phyloP scores from a whole-genome alignment of 1,140 invertebrate genomes.

The Dinoponera quadriceps region DNA sequence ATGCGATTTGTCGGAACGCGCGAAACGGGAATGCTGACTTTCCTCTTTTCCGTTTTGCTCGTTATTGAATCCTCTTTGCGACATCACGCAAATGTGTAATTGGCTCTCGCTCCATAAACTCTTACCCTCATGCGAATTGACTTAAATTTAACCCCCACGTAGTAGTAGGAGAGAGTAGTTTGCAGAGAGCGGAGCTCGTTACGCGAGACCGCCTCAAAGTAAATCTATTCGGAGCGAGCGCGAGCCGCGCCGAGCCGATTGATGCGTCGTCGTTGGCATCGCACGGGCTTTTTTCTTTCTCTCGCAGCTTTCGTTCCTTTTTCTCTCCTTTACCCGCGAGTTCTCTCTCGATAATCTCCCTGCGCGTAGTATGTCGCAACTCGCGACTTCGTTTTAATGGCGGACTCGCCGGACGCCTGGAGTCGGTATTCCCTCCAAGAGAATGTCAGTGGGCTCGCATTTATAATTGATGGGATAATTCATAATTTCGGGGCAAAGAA shows the following conservation, averaged over 20 bases:
- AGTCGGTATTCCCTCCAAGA: not conserved
- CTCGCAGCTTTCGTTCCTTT: too few species aligned
- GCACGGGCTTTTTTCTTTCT: not conserved
- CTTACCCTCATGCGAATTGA: constrained; percentile 47
- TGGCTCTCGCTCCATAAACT: constrained; percentile 45
- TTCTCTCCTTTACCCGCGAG: not conserved
- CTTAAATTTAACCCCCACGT: constrained; percentile 39
- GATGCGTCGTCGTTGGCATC: constrained; percentile 11
- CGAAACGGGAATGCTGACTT: constrained; percentile 30
- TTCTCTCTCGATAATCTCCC: too few species aligned
- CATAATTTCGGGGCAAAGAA: too few species aligned
- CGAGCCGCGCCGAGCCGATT: constrained; percentile 21
- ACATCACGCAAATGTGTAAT: constrained; percentile 21
- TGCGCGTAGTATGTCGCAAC: too few species aligned
- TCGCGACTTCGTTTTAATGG: not conserved
- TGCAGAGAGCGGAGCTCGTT: constrained; percentile 14
- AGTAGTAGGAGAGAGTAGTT: not conserved
- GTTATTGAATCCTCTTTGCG: constrained; percentile 54
- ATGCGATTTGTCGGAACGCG: constrained; percentile 22
- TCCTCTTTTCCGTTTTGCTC: constrained; percentile 18
- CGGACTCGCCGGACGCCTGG: not conserved
- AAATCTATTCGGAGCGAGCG: not conserved
- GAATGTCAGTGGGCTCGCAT: too few species aligned
- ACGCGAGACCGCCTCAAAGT: constrained; percentile 6
- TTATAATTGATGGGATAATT: too few species aligned